Base-by-base conservation (phyloP, 2,888 invertebrate genomes). In the Drosophila buzzatii region DNA sequence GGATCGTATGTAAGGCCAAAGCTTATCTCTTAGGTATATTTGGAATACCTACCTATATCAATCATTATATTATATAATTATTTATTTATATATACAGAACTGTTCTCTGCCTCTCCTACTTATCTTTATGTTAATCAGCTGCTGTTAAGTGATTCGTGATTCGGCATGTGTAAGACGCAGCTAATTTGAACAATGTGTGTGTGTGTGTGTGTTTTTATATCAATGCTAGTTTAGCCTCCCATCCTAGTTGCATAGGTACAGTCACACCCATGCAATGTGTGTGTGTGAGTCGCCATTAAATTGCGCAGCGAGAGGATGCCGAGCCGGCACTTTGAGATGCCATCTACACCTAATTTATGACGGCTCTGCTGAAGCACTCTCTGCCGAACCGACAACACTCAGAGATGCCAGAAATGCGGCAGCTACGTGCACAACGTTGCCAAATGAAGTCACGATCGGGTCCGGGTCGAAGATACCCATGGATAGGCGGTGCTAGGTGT, bases 311-410 rank as follows among this genome's bases (percentile, higher is more conserved):
- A 62, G 63, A 49, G 70, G 63, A 64, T 51, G 61, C 44, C 55
- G 77, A 61, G 74, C 77, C 85, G 85, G 85, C 75, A 77, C 82
- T 89, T 87, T 87, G 68, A 85, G 85, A 85, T 85, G 76, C 82
- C 85, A 85, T 89, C 87, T 85, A 72, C 89, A 85, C 79, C 85
- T 89, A 82, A 85, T 85, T 85, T 89, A 85, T 87, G 85, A 85
- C 64, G 76, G 59, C 76, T 76, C 64, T 69, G 59, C 77, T 76
- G 62, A 49, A 53, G 56, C 16, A 41, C 23, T 64, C 60, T 44
- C 55, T 33, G 16, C 59, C 27, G 27, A 55, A 7, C 52, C 61
- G 74, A 56, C 58, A 66, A 44, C 74, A 57, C 53, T 58, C 49
- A 76, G 65, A 74, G 72, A 85, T 85, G 81, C 83, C 82, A 73